Conservation (phyloP, 2,888 invertebrate genomes). For the Desoria tigrina region DNA sequence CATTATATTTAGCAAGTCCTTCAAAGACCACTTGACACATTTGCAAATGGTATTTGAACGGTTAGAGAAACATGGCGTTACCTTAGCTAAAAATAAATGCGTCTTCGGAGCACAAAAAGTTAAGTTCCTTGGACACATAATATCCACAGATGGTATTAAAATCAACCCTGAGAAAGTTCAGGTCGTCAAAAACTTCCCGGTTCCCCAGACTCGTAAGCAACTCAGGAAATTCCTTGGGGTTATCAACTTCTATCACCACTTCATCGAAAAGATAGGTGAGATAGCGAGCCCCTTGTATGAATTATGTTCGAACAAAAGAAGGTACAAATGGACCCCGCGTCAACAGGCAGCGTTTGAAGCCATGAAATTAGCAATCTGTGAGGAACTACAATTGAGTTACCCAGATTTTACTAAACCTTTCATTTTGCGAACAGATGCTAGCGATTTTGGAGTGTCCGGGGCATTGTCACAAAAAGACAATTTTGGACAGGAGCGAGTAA, state of each 20-base stretch:
- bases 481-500: neutral
- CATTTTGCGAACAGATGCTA: conserved; percentile 17
- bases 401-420: conserved; percentile 26
- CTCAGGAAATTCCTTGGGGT: conserved; percentile 32
- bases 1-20: conserved; percentile 42
- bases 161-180: conserved; percentile 36
- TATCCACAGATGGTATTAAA: conserved; percentile 53
- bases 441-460: conserved; percentile 4
- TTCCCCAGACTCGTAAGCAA: conserved; percentile 27
- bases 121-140: conserved; percentile 53
- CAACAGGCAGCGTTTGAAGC: conserved; percentile 25
- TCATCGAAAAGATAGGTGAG: conserved; percentile 35
- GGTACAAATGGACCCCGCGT: conserved; percentile 32
- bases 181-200: conserved; percentile 7
- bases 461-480: conserved; percentile 9
- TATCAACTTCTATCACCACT: conserved; percentile 43
- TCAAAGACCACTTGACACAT: conserved; percentile 25
- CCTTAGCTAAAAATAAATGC: too few relatives aligned
- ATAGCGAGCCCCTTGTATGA: conserved; percentile 31
- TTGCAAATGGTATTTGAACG: too few relatives aligned
- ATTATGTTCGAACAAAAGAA: conserved; percentile 26
- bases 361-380: conserved; percentile 29
- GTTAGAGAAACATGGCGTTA: too few relatives aligned
- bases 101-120: too few relatives aligned
- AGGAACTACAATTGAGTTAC: conserved; percentile 6